phyloP scores from a whole-genome alignment of 2,113 vertebrate species.

The Heteronetta atricapilla region DNA sequence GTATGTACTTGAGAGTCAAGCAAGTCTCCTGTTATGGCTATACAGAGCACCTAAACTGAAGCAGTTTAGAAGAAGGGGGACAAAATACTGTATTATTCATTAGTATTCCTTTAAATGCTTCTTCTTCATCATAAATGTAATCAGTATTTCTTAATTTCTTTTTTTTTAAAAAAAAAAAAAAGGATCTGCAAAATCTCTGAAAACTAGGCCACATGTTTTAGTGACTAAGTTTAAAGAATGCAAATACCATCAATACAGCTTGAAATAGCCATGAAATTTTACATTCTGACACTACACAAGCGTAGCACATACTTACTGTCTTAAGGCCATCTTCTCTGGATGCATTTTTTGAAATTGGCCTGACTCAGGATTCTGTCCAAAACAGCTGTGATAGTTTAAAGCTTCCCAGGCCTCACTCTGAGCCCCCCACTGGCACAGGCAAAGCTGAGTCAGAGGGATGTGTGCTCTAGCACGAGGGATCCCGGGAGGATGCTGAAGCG shows the following conservation, averaged over 20 bases:
- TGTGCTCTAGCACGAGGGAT: no score
- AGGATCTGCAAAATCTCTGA: neutral
- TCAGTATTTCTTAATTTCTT: neutral
- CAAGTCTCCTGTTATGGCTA: neutral
- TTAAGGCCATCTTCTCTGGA: neutral
- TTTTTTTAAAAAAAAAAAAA: rapidly evolving
- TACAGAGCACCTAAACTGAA: neutral
- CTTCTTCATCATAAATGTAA: neutral
- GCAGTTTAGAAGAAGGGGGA: neutral
- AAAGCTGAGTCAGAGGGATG: neutral
- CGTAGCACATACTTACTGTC: neutral
- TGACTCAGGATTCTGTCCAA: neutral
- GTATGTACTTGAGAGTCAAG: neutral
- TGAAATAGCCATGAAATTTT: neutral
- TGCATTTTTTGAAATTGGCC: neutral
- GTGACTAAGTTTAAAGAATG: neutral
- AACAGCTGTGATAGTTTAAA: neutral
- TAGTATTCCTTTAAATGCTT: neutral
- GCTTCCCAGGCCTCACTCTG: neutral
- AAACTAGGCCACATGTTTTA: neutral
- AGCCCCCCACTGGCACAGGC: neutral
- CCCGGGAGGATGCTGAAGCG: neutral
- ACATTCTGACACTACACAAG: neutral
- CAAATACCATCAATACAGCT: neutral
- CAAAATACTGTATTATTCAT: neutral